Evolutionary conservation across 2,888 invertebrate genomes (phyloP).

Genomic region (Metopia argyrocephala): DNA sequence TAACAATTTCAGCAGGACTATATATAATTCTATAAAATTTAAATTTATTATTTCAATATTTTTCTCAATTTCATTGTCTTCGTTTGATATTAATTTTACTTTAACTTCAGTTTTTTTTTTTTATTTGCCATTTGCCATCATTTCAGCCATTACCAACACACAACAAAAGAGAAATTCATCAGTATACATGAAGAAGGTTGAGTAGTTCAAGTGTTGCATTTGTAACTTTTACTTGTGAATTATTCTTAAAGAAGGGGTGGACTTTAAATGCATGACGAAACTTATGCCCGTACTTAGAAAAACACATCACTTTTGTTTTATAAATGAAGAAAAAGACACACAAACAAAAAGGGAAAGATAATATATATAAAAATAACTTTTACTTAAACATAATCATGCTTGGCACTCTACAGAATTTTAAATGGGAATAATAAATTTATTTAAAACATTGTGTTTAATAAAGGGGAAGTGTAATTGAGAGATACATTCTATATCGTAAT

Average conservation of each 20-base stretch:
- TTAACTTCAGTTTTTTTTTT: constrained; percentile 30
- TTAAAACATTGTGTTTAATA: neutral
- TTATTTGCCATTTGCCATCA: constrained; percentile 1
- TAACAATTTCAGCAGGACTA: neutral
- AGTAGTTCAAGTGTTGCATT: constrained; percentile 55
- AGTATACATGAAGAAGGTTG: constrained; percentile 6
- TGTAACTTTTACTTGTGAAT: constrained; percentile 44
- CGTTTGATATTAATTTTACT: neutral
- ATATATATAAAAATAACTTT: constrained; percentile 4
- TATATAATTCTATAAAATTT: neutral
- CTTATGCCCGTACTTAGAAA: neutral
- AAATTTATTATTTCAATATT: constrained; percentile 51
- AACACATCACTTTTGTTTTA: constrained; percentile 13
- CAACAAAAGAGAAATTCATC: too few relatives aligned
- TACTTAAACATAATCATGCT: neutral
- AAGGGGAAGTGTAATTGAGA: too few relatives aligned
- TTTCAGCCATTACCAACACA: neutral
- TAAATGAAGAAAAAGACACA: neutral
- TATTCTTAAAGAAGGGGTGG: constrained; percentile 20
- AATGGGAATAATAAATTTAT: neutral
- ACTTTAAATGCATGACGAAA: constrained; percentile 22
- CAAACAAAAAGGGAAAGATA: neutral
- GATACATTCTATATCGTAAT: too few relatives aligned
- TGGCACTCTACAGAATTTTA: neutral
- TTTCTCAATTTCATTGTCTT: constrained; percentile 48